Base-by-base conservation (phyloP, 2,888 invertebrate species). In the Ametastegia equiseti region DNA sequence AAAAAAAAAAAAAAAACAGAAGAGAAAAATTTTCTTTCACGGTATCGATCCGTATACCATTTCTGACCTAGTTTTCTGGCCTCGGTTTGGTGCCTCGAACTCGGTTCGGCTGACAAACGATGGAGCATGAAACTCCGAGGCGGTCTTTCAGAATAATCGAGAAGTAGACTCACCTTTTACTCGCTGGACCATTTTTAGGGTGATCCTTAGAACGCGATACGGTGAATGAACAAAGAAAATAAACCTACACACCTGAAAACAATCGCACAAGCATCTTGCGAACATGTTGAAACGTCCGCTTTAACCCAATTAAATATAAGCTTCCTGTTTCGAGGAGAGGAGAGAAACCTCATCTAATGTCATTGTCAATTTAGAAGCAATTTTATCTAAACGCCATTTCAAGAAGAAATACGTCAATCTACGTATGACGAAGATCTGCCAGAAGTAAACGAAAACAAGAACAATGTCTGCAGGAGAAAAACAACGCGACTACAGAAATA, bases 101-200 rank as follows among this genome's bases (percentile, higher is more conserved):
- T 71, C 71, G 27, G 36, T n/a, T 71, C 27, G 42, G 23, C 75
- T 75, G 75, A 75, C 50, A 75, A 75, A 75, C 75, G 75, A 54
- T 75, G 75, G 75, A 36, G 36, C 45, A 50, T 45, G 30, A 11
- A 50, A n/a, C 50, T n/a, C 50, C 75, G 36, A 45, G 54, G 33
- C 33, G 54, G 54, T 75, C 54, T 75, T 75, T 50, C 54, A 36
- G 75, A 50, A 75, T 75, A 75, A 75, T 75, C 75, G 50, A 75
- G 54, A 73, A 73, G 23, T 54, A 75, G 50, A 54, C 36, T 54
- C 75, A 54, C 36, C 54, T 50, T 54, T 19, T 15, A 36, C 54
- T 54, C n/a, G 75, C 19, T 36, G 33, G 45, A 54, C 75, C 75
- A 54, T 50, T 75, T 47, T 50, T 11, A 54, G 33, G 23, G 45